Evolutionary conservation across 2,113 vertebrate genomes (phyloP), one percentile per base, ranked within the genome.

Genomic region (Puntigrus tetrazona): DNA sequence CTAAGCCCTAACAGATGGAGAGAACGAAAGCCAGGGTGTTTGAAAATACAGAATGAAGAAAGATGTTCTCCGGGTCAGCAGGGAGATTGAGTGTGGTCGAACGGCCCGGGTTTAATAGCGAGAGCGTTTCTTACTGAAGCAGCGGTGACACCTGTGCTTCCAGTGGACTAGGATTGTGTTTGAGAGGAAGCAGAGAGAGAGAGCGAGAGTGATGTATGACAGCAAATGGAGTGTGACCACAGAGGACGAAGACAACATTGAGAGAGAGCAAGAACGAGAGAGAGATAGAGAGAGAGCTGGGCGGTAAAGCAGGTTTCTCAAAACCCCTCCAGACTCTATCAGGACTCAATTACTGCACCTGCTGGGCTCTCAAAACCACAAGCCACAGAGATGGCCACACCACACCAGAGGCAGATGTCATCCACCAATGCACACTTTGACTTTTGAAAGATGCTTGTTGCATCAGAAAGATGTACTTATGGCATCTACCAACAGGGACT

Each of bases 291-390:
- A 38, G 67, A 81, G 69, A 84, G 70, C 4, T 14, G 31, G 36
- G 36, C 2, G n/a, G 61, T 50, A 69, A 78, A 25, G 74, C 50
- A 76, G 76, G 45, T 80, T 86, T 84, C 85, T 84, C 75, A 59
- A 86, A 61, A 86, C 75, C 85, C 85, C 81, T 83, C 81, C 36
- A 84, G 82, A 86, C 85, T 86, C 85, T 36, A 83, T 86, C 85
- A 86, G 69, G 61, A 86, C 75, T 84, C 85, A 84, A 86, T 86
- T 86, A 86, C 76, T 86, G 81, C 75, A 78, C 80, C 81, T 22
- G n/a, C 47, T 70, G 81, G 81, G 76, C 50, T 84, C 75, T 74
- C 52, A 65, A 52, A 74, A 47, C 76, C 85, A 79, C 81, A 67
- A 81, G 74, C 52, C 65, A 59, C 74, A 55, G 41, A 59, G 47